Evolutionary conservation across 2,888 invertebrate species (phyloP).

Genomic region (Eretmocerus hayati): DNA sequence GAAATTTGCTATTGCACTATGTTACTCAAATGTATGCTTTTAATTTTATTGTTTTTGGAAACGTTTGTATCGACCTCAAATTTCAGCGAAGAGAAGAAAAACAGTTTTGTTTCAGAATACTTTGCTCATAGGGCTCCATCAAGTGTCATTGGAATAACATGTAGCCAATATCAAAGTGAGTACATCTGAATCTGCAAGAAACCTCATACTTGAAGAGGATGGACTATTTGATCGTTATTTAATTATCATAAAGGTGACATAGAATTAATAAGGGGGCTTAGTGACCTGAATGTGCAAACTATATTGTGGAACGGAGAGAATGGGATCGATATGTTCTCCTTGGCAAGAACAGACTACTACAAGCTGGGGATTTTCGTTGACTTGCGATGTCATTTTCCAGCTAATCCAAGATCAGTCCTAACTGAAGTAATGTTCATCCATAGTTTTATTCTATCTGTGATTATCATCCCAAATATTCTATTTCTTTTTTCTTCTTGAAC

Average conservation of each 20-base stretch:
- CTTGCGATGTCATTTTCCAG: constrained; percentile 8
- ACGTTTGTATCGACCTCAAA: too few species aligned
- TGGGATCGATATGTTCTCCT: not conserved
- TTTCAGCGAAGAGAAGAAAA: too few species aligned
- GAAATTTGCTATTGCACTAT: too few species aligned
- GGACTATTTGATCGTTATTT: too few species aligned
- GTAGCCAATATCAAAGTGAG: constrained; percentile 9
- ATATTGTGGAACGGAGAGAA: constrained; percentile 8
- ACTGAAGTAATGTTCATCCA: constrained; percentile 6
- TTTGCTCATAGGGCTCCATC: constrained; percentile 8
- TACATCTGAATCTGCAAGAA: too few species aligned
- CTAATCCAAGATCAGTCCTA: constrained; percentile 4
- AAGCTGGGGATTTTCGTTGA: constrained; percentile 16
- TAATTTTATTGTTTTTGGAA: too few species aligned
- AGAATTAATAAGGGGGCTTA: constrained; percentile 7
- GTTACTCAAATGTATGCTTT: too few species aligned
- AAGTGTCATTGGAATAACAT: constrained; percentile 9
- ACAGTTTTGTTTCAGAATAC: constrained; percentile 10
- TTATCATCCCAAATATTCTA: not conserved
- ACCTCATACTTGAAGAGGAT: too few species aligned
- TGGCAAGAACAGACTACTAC: not conserved
- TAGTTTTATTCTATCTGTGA: not conserved
- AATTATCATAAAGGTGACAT: constrained; percentile 5
- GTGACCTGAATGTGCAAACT: constrained; percentile 1
- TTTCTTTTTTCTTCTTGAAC: not conserved